These are phyloP conservation scores for Poecilobothrus nobilitatus DNA, from an alignment of 2,888 invertebrate genomes.

Conservation along the genomic window DNA sequence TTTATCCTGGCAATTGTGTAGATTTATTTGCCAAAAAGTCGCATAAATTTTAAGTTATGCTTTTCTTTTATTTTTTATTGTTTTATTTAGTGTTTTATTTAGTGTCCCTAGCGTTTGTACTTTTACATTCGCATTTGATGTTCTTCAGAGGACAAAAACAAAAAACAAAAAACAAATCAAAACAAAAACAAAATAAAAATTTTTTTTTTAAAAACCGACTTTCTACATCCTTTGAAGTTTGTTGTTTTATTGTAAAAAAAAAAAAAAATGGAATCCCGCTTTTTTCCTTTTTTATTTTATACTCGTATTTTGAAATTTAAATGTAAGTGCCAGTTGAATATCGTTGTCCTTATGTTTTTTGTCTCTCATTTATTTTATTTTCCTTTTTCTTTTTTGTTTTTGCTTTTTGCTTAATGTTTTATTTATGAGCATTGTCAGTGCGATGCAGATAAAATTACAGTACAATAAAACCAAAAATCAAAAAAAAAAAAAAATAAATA, in stretches of 20 bases:
- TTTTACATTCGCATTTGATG: not conserved
- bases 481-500: not conserved
- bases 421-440: conserved; percentile 1
- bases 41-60: not conserved
- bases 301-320: not conserved
- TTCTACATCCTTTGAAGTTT: not conserved
- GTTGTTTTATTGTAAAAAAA: not conserved
- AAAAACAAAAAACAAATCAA: too few relatives aligned
- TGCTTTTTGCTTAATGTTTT: not conserved
- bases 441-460: not conserved
- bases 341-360: not conserved
- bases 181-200: too few relatives aligned
- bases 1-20: not conserved
- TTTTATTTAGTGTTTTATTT: not conserved
- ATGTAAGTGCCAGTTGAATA: not conserved
- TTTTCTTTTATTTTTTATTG: not conserved
- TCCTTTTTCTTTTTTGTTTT: too few relatives aligned
- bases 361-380: too few relatives aligned
- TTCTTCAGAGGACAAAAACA: not conserved
- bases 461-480: not conserved
- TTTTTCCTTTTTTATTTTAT: not conserved
- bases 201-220: not conserved
- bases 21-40: conserved; percentile 2
- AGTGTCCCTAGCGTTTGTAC: not conserved
- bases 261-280: not conserved